phyloP scores from a whole-genome alignment of 2,888 invertebrate genomes.

The Gymnoscelis rufifasciata region DNA sequence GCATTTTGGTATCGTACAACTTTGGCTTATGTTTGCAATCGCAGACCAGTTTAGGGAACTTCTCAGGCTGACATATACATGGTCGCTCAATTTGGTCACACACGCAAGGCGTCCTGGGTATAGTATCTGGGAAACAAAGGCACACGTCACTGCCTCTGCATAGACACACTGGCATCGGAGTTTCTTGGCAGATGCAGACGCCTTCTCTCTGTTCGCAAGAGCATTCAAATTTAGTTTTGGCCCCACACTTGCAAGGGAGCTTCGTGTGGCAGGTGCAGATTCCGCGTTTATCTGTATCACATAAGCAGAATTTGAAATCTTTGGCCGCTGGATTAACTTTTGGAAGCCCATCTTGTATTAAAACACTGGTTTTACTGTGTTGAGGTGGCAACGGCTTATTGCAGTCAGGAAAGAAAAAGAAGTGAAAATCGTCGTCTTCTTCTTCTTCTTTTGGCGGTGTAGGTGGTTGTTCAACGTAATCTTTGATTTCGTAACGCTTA shows the following conservation, averaged over 20 bases:
- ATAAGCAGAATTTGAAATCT: conserved; percentile 43
- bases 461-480: conserved; percentile 33
- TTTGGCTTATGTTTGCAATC: conserved; percentile 51
- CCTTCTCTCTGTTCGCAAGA: conserved; percentile 45
- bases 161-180: conserved; percentile 45
- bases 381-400: conserved; percentile 39
- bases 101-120: conserved; percentile 45
- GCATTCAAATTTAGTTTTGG: conserved; percentile 48
- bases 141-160: conserved; percentile 53
- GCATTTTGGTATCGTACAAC: conserved; percentile 22
- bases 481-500: conserved; percentile 33
- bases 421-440: conserved; percentile 59
- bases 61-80: conserved; percentile 52
- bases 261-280: conserved; percentile 52
- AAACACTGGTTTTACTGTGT: conserved; percentile 53
- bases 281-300: conserved; percentile 45
- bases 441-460: conserved; percentile 44
- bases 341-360: conserved; percentile 59
- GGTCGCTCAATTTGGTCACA: conserved; percentile 58
- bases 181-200: conserved; percentile 56
- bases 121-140: conserved; percentile 50
- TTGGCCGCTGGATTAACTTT: conserved; percentile 47
- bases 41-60: conserved; percentile 56
- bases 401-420: conserved; percentile 71
- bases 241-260: conserved; percentile 61